These are phyloP conservation scores for Aphodius granarius DNA, from an alignment of 2,888 invertebrate species.

Conservation along the genomic window DNA sequence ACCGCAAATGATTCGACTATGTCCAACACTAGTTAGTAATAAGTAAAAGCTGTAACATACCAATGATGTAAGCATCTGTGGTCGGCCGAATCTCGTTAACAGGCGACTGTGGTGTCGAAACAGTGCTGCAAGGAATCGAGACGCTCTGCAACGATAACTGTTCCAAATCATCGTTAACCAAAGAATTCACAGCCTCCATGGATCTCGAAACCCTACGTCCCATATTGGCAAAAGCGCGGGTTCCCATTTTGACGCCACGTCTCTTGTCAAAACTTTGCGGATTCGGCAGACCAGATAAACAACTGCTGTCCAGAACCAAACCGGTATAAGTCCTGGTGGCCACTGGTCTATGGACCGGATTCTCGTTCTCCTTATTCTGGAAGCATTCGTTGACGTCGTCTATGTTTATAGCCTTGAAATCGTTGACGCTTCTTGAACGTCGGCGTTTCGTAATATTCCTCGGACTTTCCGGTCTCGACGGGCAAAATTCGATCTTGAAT, in stretches of 20 bases:
- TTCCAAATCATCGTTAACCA: constrained; percentile 46
- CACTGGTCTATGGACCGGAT: constrained; percentile 51
- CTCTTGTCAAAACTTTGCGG: constrained; percentile 47
- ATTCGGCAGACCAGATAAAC: constrained; percentile 45
- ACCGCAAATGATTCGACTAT: no score
- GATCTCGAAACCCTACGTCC: constrained; percentile 48
- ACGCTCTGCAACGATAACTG: constrained; percentile 50
- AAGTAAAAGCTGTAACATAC: no score
- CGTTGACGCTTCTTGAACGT: constrained; percentile 58
- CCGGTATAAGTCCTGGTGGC: constrained; percentile 31
- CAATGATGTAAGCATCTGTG: constrained; percentile 59
- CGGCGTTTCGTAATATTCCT: constrained; percentile 34
- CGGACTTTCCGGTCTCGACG: constrained; percentile 33
- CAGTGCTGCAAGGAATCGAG: constrained; percentile 49
- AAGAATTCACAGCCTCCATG: constrained; percentile 50
- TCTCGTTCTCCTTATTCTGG: constrained; percentile 72
- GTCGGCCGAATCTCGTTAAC: constrained; percentile 48
- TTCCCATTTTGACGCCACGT: constrained; percentile 76
- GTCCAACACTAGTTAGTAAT: no score
- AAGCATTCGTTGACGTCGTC: constrained; percentile 56
- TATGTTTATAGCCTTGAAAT: constrained; percentile 48
- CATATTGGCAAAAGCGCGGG: constrained; percentile 60
- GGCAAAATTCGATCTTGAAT: constrained; percentile 49
- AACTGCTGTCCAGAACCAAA: constrained; percentile 46
- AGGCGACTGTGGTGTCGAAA: constrained; percentile 45